A percentile compares a stretch with the other conserved stretches of the same genome.
phyloP scores from a whole-genome alignment of 2,113 vertebrate genomes.

The Shinisaurus crocodilurus region DNA sequence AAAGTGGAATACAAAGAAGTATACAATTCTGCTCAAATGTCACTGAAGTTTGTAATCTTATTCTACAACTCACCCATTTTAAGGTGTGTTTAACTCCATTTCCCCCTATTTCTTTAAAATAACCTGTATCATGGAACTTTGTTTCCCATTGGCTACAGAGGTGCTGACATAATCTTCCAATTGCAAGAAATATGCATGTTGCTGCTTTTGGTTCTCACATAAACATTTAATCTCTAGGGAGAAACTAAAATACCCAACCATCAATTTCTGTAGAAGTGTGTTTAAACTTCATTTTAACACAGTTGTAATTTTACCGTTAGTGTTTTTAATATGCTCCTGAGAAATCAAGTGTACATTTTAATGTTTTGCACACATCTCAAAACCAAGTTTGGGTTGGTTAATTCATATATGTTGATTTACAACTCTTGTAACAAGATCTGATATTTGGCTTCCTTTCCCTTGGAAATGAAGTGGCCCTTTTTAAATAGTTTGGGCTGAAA shows the following conservation, averaged over 20 bases:
- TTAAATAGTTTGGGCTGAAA: background rate
- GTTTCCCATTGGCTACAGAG: background rate
- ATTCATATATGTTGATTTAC: conserved; percentile 25
- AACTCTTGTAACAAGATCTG: background rate
- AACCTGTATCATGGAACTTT: background rate
- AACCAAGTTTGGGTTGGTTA: background rate
- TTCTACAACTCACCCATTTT: background rate
- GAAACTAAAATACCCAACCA: conserved; percentile 5
- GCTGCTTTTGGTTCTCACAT: background rate
- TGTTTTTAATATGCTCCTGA: background rate
- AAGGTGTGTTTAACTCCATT: background rate
- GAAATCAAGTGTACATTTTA: background rate
- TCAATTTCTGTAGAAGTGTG: background rate
- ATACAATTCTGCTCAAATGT: background rate
- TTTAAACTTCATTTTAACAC: background rate
- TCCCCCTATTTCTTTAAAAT: background rate
- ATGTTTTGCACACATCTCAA: background rate
- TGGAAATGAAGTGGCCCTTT: background rate
- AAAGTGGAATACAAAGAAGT: background rate
- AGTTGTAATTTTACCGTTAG: conserved; percentile 11
- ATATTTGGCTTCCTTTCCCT: conserved; percentile 3
- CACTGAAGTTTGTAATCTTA: background rate
- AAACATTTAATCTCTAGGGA: background rate
- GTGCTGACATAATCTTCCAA: background rate
- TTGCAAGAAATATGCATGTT: background rate